Percentiles rank a stretch among this genome's conserved stretches.
Conservation (phyloP, 2,113 vertebrate genomes). For the Pristiophorus japonicus region DNA sequence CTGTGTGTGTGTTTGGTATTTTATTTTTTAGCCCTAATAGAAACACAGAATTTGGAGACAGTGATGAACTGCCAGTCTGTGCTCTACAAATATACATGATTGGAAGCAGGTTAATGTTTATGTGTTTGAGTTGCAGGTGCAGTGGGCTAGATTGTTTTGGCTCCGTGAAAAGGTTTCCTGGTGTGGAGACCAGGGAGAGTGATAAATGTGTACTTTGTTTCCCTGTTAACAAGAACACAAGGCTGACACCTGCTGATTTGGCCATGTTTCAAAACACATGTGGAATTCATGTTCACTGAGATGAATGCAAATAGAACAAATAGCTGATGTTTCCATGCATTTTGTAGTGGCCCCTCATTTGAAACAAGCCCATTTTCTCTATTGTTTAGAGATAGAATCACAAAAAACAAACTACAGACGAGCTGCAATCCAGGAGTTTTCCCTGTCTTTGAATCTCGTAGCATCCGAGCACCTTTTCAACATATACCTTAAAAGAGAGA, state of each 20-base stretch:
- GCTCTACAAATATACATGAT: background rate
- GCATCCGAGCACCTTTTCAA: background rate
- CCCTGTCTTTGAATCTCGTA: background rate
- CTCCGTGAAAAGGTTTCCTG: background rate
- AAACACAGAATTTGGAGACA: background rate
- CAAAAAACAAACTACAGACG: background rate
- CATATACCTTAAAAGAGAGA: background rate
- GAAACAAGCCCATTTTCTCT: background rate
- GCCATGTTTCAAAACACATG: background rate
- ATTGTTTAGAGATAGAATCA: background rate
- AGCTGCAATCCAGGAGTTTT: background rate
- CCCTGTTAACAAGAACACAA: background rate
- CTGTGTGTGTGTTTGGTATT: background rate
- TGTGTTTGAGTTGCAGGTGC: background rate
- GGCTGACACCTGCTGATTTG: conserved; percentile 3
- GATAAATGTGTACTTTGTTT: background rate
- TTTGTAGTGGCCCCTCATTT: background rate
- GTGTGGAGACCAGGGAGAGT: background rate
- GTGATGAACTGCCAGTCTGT: background rate
- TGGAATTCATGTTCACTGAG: background rate
- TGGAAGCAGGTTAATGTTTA: background rate
- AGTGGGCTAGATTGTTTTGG: background rate
- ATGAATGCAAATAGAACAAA: background rate
- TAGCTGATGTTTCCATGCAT: background rate
- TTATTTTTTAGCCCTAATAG: background rate